A percentile compares a stretch with the other conserved stretches of the same genome.
These are phyloP conservation scores for Drosophila crucigera DNA, from an alignment of 2,888 invertebrate genomes.

Conservation along the genomic window DNA sequence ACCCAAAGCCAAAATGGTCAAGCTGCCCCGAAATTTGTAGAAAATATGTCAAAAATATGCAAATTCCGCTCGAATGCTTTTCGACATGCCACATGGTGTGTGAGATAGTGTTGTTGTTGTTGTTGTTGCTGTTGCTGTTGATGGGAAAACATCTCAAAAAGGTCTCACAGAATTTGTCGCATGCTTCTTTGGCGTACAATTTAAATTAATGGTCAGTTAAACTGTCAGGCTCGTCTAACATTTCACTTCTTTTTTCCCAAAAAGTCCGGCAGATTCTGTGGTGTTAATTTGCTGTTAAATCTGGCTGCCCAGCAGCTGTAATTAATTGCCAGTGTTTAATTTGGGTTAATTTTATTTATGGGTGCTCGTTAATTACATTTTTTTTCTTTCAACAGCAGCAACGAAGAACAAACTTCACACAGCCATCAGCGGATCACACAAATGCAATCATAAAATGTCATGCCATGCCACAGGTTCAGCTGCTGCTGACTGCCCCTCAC, in stretches of 20 bases:
- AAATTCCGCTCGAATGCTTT: conserved; percentile 53
- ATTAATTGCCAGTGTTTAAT: conserved; percentile 81
- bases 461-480: conserved; percentile 51
- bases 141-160: conserved; percentile 49
- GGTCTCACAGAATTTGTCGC: conserved; percentile 61
- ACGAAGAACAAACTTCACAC: conserved; percentile 39
- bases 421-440: conserved; percentile 29
- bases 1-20: conserved; percentile 49
- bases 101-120: conserved; percentile 24
- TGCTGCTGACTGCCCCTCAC: not conserved
- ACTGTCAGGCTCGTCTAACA: conserved; percentile 66
- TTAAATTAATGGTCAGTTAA: conserved; percentile 81
- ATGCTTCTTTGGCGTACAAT: conserved; percentile 50
- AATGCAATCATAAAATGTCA: conserved; percentile 73
- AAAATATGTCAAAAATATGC: conserved; percentile 78
- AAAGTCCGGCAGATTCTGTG: conserved; percentile 61
- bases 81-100: conserved; percentile 39
- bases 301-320: conserved; percentile 68
- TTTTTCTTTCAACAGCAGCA: conserved; percentile 11
- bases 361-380: conserved; percentile 68
- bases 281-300: conserved; percentile 83
- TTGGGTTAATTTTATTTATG: conserved; percentile 82
- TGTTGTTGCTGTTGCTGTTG: conserved; percentile 19
- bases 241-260: conserved; percentile 33
- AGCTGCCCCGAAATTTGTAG: conserved; percentile 58